Percentiles rank a stretch among this genome's conserved stretches.
phyloP scores from a whole-genome alignment of 1,140 invertebrate species.

The Drosophila cardini region DNA sequence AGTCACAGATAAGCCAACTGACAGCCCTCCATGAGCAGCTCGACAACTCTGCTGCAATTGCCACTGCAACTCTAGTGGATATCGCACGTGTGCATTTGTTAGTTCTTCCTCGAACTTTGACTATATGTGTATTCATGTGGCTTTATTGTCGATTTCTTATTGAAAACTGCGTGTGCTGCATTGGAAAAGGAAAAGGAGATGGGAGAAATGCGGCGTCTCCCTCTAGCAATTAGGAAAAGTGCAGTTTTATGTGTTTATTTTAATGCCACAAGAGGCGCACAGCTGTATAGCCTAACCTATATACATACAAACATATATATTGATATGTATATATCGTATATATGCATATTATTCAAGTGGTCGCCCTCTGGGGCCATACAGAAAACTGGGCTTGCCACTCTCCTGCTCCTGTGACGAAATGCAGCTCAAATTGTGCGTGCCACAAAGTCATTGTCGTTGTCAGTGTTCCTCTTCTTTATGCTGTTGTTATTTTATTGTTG shows the following conservation, averaged over 20 bases:
- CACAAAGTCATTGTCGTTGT: conserved; percentile 63
- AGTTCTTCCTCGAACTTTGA: conserved; percentile 28
- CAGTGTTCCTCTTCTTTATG: conserved; percentile 15
- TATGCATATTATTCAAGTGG: conserved; percentile 42
- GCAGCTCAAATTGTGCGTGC: conserved; percentile 77
- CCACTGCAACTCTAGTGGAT: conserved; percentile 8
- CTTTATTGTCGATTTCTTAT: conserved; percentile 69
- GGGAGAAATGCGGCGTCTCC: conserved; percentile 28
- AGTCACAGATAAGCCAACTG: conserved; percentile 12
- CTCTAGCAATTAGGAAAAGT: conserved; percentile 77
- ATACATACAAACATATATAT: conserved; percentile 69
- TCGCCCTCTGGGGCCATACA: conserved; percentile 42
- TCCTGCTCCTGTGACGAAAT: conserved; percentile 47
- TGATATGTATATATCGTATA: conserved; percentile 15
- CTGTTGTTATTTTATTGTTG: conserved; percentile 43
- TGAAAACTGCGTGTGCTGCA: conserved; percentile 53
- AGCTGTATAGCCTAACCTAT: conserved; percentile 79
- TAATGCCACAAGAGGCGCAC: conserved; percentile 36
- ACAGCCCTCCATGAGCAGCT: not conserved
- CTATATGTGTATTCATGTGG: conserved; percentile 32
- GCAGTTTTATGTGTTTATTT: conserved; percentile 83
- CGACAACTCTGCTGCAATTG: conserved; percentile 26
- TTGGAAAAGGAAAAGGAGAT: not conserved
- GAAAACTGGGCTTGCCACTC: conserved; percentile 32
- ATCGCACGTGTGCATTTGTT: conserved; percentile 35